Evolutionary conservation across 2,113 vertebrate genomes (phyloP), one percentile per base, ranked within the genome.

Genomic region (Oryzias woworae): DNA sequence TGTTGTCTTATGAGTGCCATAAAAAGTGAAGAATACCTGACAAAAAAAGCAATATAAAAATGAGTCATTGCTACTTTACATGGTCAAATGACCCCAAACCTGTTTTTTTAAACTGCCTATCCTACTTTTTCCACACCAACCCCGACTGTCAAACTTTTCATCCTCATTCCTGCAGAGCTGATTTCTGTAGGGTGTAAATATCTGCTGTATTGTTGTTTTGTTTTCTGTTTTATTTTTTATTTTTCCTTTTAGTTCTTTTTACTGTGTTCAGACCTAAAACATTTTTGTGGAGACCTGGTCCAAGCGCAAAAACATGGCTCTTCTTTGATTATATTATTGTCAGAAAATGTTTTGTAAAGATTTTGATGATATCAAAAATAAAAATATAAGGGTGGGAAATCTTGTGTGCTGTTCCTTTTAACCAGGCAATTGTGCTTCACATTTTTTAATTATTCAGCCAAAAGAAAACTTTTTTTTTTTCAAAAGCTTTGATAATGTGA

Each of bases 291-390:
- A 89, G 79, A 91, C 80, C 80, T 89, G 87, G 86, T 91, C 85
- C 85, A 89, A 91, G 88, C 83, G 87, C 89, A 90, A 91, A 90
- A 89, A 87, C 84, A 87, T 85, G 89, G 88, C 89, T 92, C 88
- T 90, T 88, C 85, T 92, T 89, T 91, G 90, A 91, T 85, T 91
- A 92, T 91, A 92, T 91, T 90, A 93, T 92, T 92, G 91, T 92
- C 90, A 89, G 91, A 92, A 92, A 91, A 92, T 90, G 90, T 92
- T 93, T 93, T 93, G 91, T 92, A 92, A 93, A 92, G 87, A 90
- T 92, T 93, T 93, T 92, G 91, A 92, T 90, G 90, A 92, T 90
- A 92, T 91, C 83, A 87, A 75, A 90, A 93, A 91, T 91, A 92
- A 93, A 92, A 82, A 88, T 92, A 88, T 92, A 86, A 91, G 87